phyloP scores from a whole-genome alignment of 2,113 vertebrate genomes.

The Romanogobio albipinnatus region DNA sequence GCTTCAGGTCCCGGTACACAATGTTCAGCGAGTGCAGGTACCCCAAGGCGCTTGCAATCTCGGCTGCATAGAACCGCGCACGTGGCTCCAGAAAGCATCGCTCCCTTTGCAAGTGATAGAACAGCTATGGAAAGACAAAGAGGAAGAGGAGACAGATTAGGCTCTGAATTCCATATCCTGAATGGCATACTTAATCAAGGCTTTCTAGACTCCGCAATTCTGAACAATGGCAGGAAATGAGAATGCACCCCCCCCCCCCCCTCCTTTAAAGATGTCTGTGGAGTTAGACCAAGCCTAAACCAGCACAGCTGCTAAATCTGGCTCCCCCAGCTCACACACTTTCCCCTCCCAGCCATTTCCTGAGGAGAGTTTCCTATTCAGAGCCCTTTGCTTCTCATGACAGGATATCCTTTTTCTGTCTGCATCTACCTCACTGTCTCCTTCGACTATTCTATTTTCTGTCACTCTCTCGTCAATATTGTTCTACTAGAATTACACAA shows the following conservation, averaged over 20 bases:
- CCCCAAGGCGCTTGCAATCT: constrained; percentile 96
- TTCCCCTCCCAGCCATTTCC: constrained; percentile 66
- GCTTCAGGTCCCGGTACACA: constrained; percentile 97
- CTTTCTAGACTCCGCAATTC: constrained; percentile 61
- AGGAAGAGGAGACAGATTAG: constrained; percentile 47
- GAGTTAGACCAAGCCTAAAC: constrained; percentile 22
- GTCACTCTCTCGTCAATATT: constrained; percentile 9
- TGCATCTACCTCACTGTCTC: constrained; percentile 53
- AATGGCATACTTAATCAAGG: constrained; percentile 70
- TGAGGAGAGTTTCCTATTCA: constrained; percentile 71
- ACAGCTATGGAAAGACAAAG: constrained; percentile 82
- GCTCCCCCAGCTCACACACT: constrained; percentile 45
- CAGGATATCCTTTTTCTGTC: constrained; percentile 68
- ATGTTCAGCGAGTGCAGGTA: constrained; percentile 98
- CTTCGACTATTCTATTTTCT: constrained; percentile 30
- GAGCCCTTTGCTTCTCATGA: constrained; percentile 59
- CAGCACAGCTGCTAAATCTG: constrained; percentile 71
- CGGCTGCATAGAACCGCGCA: constrained; percentile 94
- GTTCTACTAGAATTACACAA: constrained; percentile 15
- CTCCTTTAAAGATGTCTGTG: constrained; percentile 38
- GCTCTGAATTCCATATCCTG: constrained; percentile 56
- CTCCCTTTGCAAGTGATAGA: constrained; percentile 98
- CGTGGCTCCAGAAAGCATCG: constrained; percentile 96
- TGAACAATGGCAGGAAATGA: constrained; percentile 79
- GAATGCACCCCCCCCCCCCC: constrained; percentile 54